Percentiles rank a stretch among this genome's conserved stretches.
Evolutionary conservation across 2,888 invertebrate genomes (phyloP).

Genomic region (Leucophenga montana): DNA sequence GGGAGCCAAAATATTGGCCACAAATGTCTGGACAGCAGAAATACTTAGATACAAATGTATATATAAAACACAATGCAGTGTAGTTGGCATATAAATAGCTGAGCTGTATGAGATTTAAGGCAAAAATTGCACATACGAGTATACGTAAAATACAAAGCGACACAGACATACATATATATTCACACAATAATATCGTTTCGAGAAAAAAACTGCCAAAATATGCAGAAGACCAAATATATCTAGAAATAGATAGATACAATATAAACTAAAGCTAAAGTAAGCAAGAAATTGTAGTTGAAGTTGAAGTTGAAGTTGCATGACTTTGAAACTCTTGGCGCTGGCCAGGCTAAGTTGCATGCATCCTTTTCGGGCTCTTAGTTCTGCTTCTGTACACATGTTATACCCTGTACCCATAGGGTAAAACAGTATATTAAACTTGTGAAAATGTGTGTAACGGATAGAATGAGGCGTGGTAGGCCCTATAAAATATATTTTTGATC

Average conservation of each 20-base stretch:
- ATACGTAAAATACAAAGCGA: too few species aligned
- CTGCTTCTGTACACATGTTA: too few species aligned
- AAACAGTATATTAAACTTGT: too few species aligned
- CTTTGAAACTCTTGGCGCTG: slow-evolving; percentile 58
- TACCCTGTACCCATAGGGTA: too few species aligned
- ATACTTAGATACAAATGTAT: not conserved
- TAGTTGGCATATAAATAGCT: slow-evolving; percentile 16
- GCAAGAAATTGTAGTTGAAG: not conserved
- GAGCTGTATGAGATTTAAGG: slow-evolving; percentile 13
- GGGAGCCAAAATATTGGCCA: slow-evolving; percentile 12
- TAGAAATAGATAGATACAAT: not conserved
- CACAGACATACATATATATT: too few species aligned
- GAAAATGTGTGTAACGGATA: too few species aligned
- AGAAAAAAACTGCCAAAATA: not conserved
- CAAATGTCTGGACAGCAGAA: slow-evolving; percentile 7
- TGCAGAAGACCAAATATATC: not conserved
- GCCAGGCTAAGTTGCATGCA: slow-evolving; percentile 45
- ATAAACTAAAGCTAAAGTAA: slow-evolving; percentile 2
- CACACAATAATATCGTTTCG: not conserved
- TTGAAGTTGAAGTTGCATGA: slow-evolving; percentile 44
- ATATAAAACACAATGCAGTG: slow-evolving; percentile 12
- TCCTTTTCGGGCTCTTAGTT: too few species aligned
- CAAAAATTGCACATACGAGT: not conserved
- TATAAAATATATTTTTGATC: too few species aligned
- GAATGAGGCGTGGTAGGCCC: too few species aligned